Evolutionary conservation across 1,140 invertebrate genomes (phyloP).

Genomic region (Papilio aristodemus): DNA sequence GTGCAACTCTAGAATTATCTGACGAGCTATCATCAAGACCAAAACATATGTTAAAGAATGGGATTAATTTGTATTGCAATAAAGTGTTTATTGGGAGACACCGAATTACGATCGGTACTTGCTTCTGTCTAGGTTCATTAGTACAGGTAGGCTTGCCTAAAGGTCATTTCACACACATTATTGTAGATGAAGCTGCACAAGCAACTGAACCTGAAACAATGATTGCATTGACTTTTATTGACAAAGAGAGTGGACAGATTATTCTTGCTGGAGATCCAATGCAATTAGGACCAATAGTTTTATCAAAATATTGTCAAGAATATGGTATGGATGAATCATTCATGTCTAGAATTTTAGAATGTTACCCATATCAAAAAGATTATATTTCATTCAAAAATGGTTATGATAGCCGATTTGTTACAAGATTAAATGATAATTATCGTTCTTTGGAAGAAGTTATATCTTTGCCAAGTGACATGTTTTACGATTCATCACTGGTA

Average conservation of each 20-base stretch:
- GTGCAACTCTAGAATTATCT: constrained; percentile 83
- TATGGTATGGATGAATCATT: constrained; percentile 87
- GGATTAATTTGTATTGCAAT: constrained; percentile 78
- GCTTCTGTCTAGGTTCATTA: constrained; percentile 86
- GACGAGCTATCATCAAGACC: constrained; percentile 71
- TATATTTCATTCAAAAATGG: constrained; percentile 70
- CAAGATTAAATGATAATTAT: constrained; percentile 88
- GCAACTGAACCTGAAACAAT: constrained; percentile 93
- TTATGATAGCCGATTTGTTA: constrained; percentile 86
- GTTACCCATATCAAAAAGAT: constrained; percentile 85
- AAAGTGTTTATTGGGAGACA: constrained; percentile 84
- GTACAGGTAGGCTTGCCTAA: constrained; percentile 83
- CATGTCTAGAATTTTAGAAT: constrained; percentile 85
- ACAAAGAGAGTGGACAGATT: constrained; percentile 83
- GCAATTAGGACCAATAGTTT: constrained; percentile 92
- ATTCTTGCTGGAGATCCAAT: constrained; percentile 94
- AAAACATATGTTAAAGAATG: constrained; percentile 67
- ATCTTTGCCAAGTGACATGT: constrained; percentile 87
- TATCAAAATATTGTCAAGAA: constrained; percentile 83
- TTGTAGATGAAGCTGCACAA: constrained; percentile 96
- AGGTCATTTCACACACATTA: constrained; percentile 92
- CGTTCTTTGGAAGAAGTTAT: constrained; percentile 90
- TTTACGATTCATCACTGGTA: constrained; percentile 89
- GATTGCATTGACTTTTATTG: constrained; percentile 84
- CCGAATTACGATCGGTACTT: constrained; percentile 92